Percentiles rank a stretch among this genome's conserved stretches.
phyloP scores from a whole-genome alignment of 2,888 invertebrate species.

The Drosophila ezoana region DNA sequence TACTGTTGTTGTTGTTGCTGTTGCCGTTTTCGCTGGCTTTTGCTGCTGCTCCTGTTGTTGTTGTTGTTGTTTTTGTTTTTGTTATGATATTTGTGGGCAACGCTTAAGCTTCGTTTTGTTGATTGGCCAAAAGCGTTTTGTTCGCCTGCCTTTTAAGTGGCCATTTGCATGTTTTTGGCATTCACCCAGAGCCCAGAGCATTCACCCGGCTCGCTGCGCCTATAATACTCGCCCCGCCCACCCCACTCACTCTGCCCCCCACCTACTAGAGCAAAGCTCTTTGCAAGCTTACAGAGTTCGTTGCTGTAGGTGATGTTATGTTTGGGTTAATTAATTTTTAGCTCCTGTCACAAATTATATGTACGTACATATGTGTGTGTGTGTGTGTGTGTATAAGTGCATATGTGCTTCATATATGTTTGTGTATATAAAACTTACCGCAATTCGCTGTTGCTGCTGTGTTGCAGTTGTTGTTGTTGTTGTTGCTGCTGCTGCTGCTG shows the following conservation, averaged over 20 bases:
- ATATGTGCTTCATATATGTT: slow-evolving; percentile 3
- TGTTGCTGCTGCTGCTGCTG: slow-evolving; percentile 26
- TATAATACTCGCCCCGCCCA: background rate
- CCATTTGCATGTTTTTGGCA: slow-evolving; percentile 70
- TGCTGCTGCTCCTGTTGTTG: background rate
- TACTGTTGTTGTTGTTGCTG: background rate
- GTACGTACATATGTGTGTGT: background rate
- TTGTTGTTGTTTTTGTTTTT: slow-evolving; percentile 32
- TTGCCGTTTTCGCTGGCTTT: background rate
- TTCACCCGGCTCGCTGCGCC: slow-evolving; percentile 14
- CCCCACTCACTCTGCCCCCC: background rate
- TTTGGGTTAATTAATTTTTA: slow-evolving; percentile 63
- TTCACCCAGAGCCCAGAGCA: slow-evolving; percentile 24
- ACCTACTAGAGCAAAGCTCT: slow-evolving; percentile 4
- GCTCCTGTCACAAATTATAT: slow-evolving; percentile 28
- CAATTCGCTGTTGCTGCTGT: slow-evolving; percentile 27
- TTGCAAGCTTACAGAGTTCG: slow-evolving; percentile 9
- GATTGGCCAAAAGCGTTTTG: slow-evolving; percentile 65
- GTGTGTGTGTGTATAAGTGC: background rate
- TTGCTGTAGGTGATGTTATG: slow-evolving; percentile 40
- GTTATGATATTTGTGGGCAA: slow-evolving; percentile 26
- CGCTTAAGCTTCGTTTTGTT: slow-evolving; percentile 63
- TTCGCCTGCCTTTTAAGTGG: slow-evolving; percentile 62
- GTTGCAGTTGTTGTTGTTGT: slow-evolving; percentile 30
- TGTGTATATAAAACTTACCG: slow-evolving; percentile 51